Evolutionary conservation across 1,140 invertebrate species (phyloP).

Genomic region (Bombus huntii): DNA sequence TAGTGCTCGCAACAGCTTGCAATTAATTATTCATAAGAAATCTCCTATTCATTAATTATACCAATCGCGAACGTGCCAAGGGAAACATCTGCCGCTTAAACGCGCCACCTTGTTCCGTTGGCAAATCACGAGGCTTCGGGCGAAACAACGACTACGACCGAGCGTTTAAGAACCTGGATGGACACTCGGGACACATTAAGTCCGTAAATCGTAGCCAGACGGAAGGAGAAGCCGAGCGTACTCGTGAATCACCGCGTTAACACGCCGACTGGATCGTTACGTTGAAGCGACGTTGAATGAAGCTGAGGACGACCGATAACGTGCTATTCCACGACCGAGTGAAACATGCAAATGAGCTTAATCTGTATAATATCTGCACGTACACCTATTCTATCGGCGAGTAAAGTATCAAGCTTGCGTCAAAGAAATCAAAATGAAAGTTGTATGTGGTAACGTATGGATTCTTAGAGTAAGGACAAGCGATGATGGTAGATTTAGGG

Average conservation of each 20-base stretch:
- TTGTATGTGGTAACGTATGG: too few relatives aligned
- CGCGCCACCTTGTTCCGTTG: conserved; percentile 36
- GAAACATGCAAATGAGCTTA: not conserved
- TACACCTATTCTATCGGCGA: not conserved
- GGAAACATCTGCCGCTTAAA: conserved; percentile 16
- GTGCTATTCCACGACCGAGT: not conserved
- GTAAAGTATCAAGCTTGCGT: not conserved
- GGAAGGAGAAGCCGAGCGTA: conserved; percentile 43
- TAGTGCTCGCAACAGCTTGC: not conserved
- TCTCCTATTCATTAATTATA: conserved; percentile 18
- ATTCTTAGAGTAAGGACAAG: too few relatives aligned
- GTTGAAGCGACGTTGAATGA: conserved; percentile 53
- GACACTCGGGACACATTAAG: conserved; percentile 69
- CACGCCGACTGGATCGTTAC: conserved; percentile 54
- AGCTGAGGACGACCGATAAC: conserved; percentile 43
- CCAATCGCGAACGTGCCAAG: conserved; percentile 4
- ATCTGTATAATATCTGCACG: not conserved
- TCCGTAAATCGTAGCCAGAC: conserved; percentile 56
- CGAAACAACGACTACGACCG: conserved; percentile 44
- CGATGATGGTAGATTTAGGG: too few relatives aligned
- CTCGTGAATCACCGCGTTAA: conserved; percentile 54
- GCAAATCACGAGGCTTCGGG: conserved; percentile 54
- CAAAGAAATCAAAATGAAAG: not conserved
- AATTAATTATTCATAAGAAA: conserved; percentile 43
- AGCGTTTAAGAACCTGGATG: conserved; percentile 66